Evolutionary conservation across 2,888 invertebrate genomes (phyloP).

Genomic region (Achlya flavicornis): DNA sequence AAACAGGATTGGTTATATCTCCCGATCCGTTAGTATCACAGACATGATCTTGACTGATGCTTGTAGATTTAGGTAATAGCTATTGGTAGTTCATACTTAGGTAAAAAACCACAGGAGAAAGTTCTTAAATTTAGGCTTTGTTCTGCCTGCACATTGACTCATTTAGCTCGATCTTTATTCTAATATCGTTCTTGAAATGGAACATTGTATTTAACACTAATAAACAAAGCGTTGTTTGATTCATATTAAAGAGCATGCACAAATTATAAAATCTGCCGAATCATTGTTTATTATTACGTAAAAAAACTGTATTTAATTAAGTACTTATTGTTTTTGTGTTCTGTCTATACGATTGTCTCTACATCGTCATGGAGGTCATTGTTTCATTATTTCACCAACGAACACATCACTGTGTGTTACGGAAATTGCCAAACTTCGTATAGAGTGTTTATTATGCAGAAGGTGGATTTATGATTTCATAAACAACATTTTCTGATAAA

Average conservation of each 20-base stretch:
- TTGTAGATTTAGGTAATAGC: too few species aligned
- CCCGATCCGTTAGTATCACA: too few species aligned
- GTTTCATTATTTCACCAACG: slow-evolving; percentile 51
- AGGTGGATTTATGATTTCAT: neutral
- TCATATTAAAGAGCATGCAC: neutral
- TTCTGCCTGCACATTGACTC: neutral
- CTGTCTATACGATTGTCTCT: slow-evolving; percentile 23
- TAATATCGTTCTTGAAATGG: too few species aligned
- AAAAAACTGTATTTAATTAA: neutral
- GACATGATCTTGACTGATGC: too few species aligned
- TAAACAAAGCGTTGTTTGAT: neutral
- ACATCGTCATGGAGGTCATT: slow-evolving; percentile 42
- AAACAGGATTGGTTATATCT: too few species aligned
- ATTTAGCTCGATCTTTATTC: neutral
- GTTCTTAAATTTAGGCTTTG: neutral
- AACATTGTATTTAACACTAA: neutral
- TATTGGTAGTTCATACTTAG: too few species aligned
- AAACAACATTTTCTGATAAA: slow-evolving; percentile 4
- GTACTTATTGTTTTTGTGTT: neutral
- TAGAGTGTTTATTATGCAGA: slow-evolving; percentile 15
- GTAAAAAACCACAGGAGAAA: neutral
- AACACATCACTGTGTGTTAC: slow-evolving; percentile 40
- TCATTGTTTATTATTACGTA: neutral
- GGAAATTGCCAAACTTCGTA: slow-evolving; percentile 45
- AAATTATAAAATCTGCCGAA: neutral